These are phyloP conservation scores for Eledona agricola DNA, from an alignment of 2,888 invertebrate species.

Conservation along the genomic window DNA sequence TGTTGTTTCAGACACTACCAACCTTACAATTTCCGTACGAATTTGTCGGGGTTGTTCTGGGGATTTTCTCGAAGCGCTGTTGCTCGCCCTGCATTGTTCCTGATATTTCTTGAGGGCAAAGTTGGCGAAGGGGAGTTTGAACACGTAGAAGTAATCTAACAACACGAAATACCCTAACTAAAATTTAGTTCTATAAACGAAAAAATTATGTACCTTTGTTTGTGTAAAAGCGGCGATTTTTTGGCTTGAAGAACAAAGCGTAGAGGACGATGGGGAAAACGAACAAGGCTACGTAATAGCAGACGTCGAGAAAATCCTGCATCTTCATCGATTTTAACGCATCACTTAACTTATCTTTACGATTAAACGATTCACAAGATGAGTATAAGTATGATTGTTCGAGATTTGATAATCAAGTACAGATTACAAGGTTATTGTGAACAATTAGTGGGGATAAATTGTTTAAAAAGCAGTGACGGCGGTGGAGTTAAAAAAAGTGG, in stretches of 20 bases:
- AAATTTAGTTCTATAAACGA: slow-evolving; percentile 14
- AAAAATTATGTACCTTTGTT: slow-evolving; percentile 44
- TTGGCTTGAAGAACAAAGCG: slow-evolving; percentile 46
- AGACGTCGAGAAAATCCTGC: slow-evolving; percentile 26
- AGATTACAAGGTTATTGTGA: too few relatives aligned
- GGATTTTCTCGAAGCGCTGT: too few relatives aligned
- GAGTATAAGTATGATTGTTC: too few relatives aligned
- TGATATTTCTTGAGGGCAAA: slow-evolving; percentile 49
- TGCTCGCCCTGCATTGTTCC: slow-evolving; percentile 39
- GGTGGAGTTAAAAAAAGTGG: too few relatives aligned
- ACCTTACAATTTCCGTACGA: slow-evolving; percentile 54
- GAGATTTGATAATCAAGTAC: too few relatives aligned
- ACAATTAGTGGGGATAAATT: too few relatives aligned
- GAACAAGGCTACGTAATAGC: slow-evolving; percentile 49
- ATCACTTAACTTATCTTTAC: too few relatives aligned
- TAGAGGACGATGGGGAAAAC: slow-evolving; percentile 51
- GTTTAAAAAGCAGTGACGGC: too few relatives aligned
- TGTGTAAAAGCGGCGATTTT: slow-evolving; percentile 41
- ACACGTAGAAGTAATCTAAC: slow-evolving; percentile 53
- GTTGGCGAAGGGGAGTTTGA: slow-evolving; percentile 52
- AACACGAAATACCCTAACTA: too few relatives aligned
- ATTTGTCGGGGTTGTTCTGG: too few relatives aligned
- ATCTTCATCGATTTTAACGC: slow-evolving; percentile 12
- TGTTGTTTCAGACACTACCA: too few relatives aligned
- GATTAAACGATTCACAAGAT: slow-evolving; percentile 3